Evolutionary conservation across 1,140 invertebrate species (phyloP).

Genomic region (Brachionus asplanchnoidis): DNA sequence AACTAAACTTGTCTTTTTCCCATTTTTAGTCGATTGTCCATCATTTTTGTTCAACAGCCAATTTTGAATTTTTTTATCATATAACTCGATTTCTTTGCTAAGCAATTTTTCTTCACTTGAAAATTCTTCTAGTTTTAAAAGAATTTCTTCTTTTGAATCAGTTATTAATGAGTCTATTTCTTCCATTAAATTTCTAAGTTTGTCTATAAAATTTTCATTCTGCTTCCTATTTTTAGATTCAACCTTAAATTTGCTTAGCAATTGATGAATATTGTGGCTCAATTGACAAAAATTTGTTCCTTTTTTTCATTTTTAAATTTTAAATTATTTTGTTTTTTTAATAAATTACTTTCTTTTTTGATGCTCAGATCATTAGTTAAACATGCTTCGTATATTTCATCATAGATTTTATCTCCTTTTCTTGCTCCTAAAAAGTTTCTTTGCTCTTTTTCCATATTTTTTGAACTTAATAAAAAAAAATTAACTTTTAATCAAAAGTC

Average conservation of each 20-base stretch:
- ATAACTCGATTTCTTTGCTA: slow-evolving; percentile 49
- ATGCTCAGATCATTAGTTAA: background rate
- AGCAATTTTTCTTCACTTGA: slow-evolving; percentile 49
- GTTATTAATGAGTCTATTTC: background rate
- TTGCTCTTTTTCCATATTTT: slow-evolving; percentile 24
- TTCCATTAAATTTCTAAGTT: slow-evolving; percentile 4
- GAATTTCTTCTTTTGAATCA: background rate
- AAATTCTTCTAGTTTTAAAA: slow-evolving; percentile 52
- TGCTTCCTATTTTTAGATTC: background rate
- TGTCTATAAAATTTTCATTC: slow-evolving; percentile 15
- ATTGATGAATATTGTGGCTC: background rate
- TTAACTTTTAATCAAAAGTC: too few species aligned
- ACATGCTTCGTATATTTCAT: background rate
- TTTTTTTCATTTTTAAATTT: background rate
- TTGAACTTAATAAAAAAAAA: background rate
- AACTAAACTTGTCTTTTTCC: slow-evolving; percentile 41
- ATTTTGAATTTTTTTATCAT: slow-evolving; percentile 53
- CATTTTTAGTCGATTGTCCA: background rate
- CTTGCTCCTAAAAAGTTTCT: background rate
- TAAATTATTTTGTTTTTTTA: background rate
- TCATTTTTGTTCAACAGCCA: slow-evolving; percentile 47
- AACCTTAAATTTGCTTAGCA: background rate
- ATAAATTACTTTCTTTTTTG: slow-evolving; percentile 15
- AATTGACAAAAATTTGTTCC: background rate
- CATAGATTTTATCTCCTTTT: slow-evolving; percentile 1